A percentile compares a stretch with the other conserved stretches of the same genome.
Conservation (phyloP, 2,113 vertebrate species). For the Lasiurus cinereus region DNA sequence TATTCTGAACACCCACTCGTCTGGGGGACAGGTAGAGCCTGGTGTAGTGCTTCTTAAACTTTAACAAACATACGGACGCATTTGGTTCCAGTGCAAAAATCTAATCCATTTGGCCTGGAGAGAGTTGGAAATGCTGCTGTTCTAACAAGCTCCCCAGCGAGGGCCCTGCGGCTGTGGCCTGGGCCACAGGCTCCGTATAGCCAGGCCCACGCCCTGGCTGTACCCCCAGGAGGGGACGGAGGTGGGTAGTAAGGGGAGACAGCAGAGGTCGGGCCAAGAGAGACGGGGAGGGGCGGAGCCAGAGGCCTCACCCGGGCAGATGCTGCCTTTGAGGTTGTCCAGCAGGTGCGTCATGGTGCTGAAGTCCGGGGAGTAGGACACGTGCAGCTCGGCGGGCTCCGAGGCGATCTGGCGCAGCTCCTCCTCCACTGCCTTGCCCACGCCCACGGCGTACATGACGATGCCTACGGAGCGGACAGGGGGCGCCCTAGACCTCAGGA, state of each 20-base stretch:
- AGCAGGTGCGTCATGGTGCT: constrained; percentile 94
- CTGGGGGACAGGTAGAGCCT: neutral
- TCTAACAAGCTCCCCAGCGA: neutral
- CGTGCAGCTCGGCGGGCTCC: constrained; percentile 94
- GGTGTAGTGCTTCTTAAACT: neutral
- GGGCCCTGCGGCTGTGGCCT: neutral
- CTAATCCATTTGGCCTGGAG: neutral
- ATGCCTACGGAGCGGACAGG: constrained; percentile 88
- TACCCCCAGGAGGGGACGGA: accelerated
- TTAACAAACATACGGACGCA: neutral
- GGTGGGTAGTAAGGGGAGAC: neutral
- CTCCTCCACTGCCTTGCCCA: constrained; percentile 97
- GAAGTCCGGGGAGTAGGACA: constrained; percentile 96
- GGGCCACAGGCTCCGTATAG: neutral
- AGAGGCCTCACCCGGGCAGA: constrained; percentile 93
- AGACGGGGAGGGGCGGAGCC: neutral
- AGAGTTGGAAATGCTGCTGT: neutral
- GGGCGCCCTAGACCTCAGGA: neutral
- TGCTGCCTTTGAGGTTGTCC: constrained; percentile 96
- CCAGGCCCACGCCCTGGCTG: accelerated
- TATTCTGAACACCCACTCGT: neutral
- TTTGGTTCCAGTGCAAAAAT: neutral
- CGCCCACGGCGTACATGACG: constrained; percentile 97
- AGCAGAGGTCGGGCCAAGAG: neutral
- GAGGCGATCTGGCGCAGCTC: constrained; percentile 96